A percentile compares a stretch with the other conserved stretches of the same genome.
Conservation (phyloP, 2,113 vertebrate species). For the Oophaga pumilio region DNA sequence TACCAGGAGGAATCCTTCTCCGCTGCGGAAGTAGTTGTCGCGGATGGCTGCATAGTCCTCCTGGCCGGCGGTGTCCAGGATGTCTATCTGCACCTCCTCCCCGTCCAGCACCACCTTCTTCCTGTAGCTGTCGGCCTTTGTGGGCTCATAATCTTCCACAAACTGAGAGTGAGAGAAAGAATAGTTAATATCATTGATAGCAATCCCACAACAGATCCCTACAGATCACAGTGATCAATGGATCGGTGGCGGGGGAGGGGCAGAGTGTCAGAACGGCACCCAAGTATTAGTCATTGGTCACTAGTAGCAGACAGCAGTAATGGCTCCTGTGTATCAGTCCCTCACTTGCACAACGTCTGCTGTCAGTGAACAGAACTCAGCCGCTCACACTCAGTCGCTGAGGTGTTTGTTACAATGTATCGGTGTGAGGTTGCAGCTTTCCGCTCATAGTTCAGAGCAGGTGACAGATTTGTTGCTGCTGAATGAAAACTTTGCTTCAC, state of each 20-base stretch:
- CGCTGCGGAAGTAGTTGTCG: constrained; percentile 97
- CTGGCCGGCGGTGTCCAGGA: constrained; percentile 86
- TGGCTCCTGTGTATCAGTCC: too few species aligned
- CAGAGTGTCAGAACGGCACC: too few species aligned
- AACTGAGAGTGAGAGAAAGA: constrained; percentile 74
- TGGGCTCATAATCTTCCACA: constrained; percentile 98
- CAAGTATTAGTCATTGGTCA: too few species aligned
- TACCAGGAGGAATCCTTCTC: constrained; percentile 94
- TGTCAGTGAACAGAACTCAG: not conserved
- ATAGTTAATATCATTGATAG: not conserved
- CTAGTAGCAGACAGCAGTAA: too few species aligned
- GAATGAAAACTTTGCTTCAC: too few species aligned
- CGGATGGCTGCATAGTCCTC: constrained; percentile 98
- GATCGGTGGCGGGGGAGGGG: too few species aligned
- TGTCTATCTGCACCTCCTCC: constrained; percentile 97
- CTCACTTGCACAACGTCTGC: not conserved
- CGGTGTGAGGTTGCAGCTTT: too few species aligned
- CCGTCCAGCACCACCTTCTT: constrained; percentile 98
- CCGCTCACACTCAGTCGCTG: not conserved
- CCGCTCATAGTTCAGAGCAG: too few species aligned
- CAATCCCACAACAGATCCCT: too few species aligned
- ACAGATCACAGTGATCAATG: too few species aligned
- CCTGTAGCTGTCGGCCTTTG: constrained; percentile 97
- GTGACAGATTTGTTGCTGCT: too few species aligned
- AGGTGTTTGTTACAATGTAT: not conserved